Evolutionary conservation across 2,797 vertebrate genomes (phyloP).

Genomic region (Rhinichthys osculus): DNA sequence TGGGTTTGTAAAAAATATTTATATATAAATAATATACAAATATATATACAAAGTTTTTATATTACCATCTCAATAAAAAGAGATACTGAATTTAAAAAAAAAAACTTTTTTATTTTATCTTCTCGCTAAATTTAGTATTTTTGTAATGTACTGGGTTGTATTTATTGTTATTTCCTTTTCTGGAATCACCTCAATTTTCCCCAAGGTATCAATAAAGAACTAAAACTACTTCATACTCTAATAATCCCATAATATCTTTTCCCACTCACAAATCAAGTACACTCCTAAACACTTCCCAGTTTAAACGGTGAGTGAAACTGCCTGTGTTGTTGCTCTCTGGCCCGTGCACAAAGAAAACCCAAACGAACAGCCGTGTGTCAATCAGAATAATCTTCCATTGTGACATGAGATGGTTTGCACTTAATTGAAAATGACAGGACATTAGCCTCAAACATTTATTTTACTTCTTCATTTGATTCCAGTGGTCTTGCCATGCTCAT

Average conservation of each 20-base stretch:
- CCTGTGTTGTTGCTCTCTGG: background rate
- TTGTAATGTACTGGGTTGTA: background rate
- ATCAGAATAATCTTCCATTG: constrained; percentile 38
- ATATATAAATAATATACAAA: no score
- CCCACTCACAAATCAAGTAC: background rate
- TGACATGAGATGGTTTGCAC: constrained; percentile 44
- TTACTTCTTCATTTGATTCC: constrained; percentile 48
- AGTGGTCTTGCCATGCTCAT: constrained; percentile 31
- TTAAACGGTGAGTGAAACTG: background rate
- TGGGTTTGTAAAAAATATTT: background rate
- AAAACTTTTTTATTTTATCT: background rate
- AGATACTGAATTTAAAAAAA: background rate
- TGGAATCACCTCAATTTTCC: background rate
- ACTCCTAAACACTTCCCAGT: constrained; percentile 4
- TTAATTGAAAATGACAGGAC: constrained; percentile 24
- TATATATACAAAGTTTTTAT: background rate
- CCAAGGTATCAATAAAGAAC: background rate
- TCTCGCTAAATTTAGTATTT: background rate
- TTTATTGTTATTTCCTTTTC: background rate
- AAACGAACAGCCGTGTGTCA: constrained; percentile 34
- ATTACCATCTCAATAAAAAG: background rate
- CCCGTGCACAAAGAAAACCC: constrained; percentile 58
- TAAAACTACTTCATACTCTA: background rate
- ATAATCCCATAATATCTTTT: background rate
- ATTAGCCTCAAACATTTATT: constrained; percentile 46